phyloP scores from a whole-genome alignment of 2,888 invertebrate species.

The Eumerus sabulonum region DNA sequence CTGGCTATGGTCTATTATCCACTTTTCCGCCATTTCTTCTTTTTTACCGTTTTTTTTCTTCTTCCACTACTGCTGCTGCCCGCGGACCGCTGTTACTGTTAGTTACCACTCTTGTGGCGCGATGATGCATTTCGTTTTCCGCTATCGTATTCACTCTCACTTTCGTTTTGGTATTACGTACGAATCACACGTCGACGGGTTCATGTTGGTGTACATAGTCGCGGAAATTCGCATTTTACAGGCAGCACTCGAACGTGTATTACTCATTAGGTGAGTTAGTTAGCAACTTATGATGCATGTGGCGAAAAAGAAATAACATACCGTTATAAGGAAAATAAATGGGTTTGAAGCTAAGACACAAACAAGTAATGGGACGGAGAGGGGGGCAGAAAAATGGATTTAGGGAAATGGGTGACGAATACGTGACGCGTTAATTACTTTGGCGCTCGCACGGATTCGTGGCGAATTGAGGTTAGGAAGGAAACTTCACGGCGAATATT shows the following conservation, averaged over 20 bases:
- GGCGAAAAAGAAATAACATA: conserved; percentile 17
- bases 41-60: conserved; percentile 5
- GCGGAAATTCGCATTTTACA: conserved; percentile 57
- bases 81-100: conserved; percentile 55
- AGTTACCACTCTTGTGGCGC: conserved; percentile 49
- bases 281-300: conserved; percentile 27
- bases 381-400: conserved; percentile 44
- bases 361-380: conserved; percentile 7
- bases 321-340: conserved; percentile 5
- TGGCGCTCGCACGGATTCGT: conserved; percentile 30
- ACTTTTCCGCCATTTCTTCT: conserved; percentile 49
- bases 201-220: not conserved
- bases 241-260: conserved; percentile 11
- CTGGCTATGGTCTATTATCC: conserved; percentile 53
- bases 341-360: conserved; percentile 15
- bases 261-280: conserved; percentile 45
- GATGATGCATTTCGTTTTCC: conserved; percentile 73
- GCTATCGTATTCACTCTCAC: conserved; percentile 79
- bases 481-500: too few species aligned
- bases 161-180: conserved; percentile 72
- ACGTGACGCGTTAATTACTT: conserved; percentile 43
- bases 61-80: not conserved
- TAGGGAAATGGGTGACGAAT: conserved; percentile 60
- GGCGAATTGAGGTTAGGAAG: conserved; percentile 28
- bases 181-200: too few species aligned